phyloP scores from a whole-genome alignment of 1,140 invertebrate species.

The Phymastichus coffea region DNA sequence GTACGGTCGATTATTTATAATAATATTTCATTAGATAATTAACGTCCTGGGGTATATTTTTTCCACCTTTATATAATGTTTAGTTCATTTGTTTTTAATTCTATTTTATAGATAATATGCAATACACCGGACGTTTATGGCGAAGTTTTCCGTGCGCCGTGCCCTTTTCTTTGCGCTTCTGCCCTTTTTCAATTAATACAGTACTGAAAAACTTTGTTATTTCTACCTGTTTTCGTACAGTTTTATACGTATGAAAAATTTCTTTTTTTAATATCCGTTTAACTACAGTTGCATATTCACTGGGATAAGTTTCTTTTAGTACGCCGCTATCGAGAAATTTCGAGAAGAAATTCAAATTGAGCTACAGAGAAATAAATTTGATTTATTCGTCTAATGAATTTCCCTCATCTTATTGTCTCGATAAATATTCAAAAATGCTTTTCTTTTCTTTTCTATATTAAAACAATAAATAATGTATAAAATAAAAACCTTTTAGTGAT shows the following conservation, averaged over 20 bases:
- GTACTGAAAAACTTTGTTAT: conserved; percentile 22
- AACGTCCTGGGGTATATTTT: conserved; percentile 37
- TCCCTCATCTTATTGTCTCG: conserved; percentile 17
- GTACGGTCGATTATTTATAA: conserved; percentile 49
- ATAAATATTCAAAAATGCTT: conserved; percentile 18
- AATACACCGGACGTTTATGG: conserved; percentile 42
- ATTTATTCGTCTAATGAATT: conserved; percentile 19
- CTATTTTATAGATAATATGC: conserved; percentile 27
- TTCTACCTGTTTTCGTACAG: conserved; percentile 31
- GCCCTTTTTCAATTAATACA: conserved; percentile 5
- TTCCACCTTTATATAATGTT: no score
- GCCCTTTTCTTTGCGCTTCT: conserved; percentile 21
- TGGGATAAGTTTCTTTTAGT: conserved; percentile 26
- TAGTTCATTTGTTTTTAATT: conserved; percentile 26
- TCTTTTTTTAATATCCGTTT: conserved; percentile 35
- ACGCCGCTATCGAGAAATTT: conserved; percentile 9
- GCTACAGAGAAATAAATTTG: conserved; percentile 17
- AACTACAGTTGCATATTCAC: conserved; percentile 28
- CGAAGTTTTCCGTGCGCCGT: conserved; percentile 38
- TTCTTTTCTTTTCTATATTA: no score
- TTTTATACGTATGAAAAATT: conserved; percentile 30
- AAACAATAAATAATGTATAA: conserved; percentile 24
- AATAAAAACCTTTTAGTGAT: no score
- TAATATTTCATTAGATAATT: conserved; percentile 47
- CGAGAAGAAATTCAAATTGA: conserved; percentile 25